Evolutionary conservation across 2,113 vertebrate genomes (phyloP).

Genomic region (Tringa solitaria): DNA sequence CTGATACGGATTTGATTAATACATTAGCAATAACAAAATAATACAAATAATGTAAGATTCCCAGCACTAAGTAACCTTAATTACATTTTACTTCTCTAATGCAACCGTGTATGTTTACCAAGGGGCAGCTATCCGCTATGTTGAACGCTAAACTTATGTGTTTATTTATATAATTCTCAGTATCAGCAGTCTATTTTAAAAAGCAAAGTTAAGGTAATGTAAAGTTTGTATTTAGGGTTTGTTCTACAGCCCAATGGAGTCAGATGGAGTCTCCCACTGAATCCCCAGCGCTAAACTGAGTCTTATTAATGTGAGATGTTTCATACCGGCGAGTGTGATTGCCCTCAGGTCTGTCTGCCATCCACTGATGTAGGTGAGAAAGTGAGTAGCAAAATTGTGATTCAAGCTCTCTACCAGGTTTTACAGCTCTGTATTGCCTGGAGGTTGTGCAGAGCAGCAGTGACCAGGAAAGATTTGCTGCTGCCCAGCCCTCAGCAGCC

Average conservation of each 20-base stretch:
- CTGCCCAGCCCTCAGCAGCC: not conserved
- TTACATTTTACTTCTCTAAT: not conserved
- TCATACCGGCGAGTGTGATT: not conserved
- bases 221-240: not conserved
- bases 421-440: not conserved
- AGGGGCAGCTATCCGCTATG: not conserved
- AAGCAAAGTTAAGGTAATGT: not conserved
- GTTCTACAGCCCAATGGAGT: not conserved
- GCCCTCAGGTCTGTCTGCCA: not conserved
- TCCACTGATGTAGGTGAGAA: not conserved
- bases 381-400: not conserved
- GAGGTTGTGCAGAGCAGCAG: not conserved
- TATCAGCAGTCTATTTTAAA: not conserved
- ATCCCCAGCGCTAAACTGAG: not conserved
- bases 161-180: not conserved
- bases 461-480: not conserved
- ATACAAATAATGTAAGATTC: not conserved
- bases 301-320: not conserved
- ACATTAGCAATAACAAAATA: not conserved
- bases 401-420: not conserved
- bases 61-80: not conserved
- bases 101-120: not conserved
- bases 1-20: not conserved
- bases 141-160: not conserved
- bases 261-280: not conserved